phyloP scores from a whole-genome alignment of 2,888 invertebrate genomes.

The Phlogophora meticulosa region DNA sequence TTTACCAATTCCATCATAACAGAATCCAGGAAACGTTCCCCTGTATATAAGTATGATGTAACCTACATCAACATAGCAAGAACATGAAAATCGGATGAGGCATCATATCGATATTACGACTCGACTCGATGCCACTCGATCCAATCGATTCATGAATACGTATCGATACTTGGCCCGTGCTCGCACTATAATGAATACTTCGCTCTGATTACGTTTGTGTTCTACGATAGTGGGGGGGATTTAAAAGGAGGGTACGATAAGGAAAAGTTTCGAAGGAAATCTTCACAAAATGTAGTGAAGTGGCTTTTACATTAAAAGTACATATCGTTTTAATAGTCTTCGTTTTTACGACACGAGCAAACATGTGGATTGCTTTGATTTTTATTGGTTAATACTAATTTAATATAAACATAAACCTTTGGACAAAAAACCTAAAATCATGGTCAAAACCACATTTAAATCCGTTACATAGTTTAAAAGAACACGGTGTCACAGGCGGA shows the following conservation, averaged over 20 bases:
- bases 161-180: constrained; percentile 66
- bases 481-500: too few relatives aligned
- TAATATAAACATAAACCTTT: too few relatives aligned
- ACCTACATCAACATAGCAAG: constrained; percentile 45
- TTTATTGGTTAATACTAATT: too few relatives aligned
- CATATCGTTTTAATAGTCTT: too few relatives aligned
- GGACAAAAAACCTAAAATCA: too few relatives aligned
- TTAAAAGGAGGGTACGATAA: neutral
- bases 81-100: constrained; percentile 67
- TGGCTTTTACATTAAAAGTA: neutral
- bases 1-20: neutral
- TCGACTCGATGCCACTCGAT: constrained; percentile 70
- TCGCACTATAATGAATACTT: constrained; percentile 66
- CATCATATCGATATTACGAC: constrained; percentile 80
- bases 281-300: neutral
- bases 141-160: constrained; percentile 82
- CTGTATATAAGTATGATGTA: neutral
- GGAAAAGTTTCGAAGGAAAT: constrained; percentile 18
- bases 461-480: too few relatives aligned
- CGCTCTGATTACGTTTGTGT: constrained; percentile 61
- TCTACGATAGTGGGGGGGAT: constrained; percentile 36
- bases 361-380: too few relatives aligned
- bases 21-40: constrained; percentile 16
- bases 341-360: too few relatives aligned
- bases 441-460: too few relatives aligned